Evolutionary conservation across 2,888 invertebrate genomes (phyloP).

Genomic region (Ischnura elegans): DNA sequence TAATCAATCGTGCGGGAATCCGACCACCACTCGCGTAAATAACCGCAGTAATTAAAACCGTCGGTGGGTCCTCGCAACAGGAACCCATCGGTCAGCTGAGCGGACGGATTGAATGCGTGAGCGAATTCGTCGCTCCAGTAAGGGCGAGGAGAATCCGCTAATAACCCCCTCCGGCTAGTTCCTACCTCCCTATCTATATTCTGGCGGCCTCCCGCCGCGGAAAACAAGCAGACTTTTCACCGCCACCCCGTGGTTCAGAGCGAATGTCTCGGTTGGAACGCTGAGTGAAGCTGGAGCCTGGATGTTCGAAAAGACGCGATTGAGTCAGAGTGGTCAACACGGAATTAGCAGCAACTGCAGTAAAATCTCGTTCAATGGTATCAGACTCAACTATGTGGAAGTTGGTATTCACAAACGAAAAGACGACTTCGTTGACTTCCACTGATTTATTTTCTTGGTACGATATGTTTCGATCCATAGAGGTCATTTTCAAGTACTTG

Average conservation of each 20-base stretch:
- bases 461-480: too few species aligned
- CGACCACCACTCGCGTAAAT: not conserved
- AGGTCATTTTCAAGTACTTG: too few species aligned
- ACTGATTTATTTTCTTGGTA: too few species aligned
- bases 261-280: not conserved
- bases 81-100: not conserved
- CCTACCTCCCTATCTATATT: not conserved
- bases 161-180: not conserved
- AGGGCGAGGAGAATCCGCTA: not conserved
- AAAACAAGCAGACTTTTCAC: not conserved
- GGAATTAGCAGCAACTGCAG: too few species aligned
- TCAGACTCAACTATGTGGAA: too few species aligned
- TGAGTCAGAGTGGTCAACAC: too few species aligned
- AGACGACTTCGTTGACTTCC: too few species aligned
- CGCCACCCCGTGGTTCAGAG: not conserved
- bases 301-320: too few species aligned
- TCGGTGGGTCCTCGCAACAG: not conserved
- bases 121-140: not conserved
- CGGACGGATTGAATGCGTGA: not conserved
- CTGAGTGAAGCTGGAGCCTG: not conserved
- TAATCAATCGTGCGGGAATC: too few species aligned
- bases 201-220: not conserved
- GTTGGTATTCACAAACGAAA: too few species aligned
- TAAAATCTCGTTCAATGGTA: too few species aligned
- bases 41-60: not conserved